Base-by-base conservation (phyloP, 2,113 vertebrate species). In the Physeter macrocephalus region DNA sequence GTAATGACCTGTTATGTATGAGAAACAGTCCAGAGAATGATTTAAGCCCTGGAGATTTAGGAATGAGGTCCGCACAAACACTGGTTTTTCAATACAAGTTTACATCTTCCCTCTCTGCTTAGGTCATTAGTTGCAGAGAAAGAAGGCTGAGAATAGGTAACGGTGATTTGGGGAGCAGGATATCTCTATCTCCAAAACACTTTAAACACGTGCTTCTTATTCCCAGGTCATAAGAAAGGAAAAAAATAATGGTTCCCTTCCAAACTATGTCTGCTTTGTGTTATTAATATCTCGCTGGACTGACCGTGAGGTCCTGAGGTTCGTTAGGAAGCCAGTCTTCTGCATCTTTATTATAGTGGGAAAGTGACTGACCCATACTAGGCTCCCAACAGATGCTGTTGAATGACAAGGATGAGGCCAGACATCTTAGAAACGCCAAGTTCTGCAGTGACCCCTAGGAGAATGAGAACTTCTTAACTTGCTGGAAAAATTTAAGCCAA, bases 191-290 rank as follows among this genome's bases (percentile, higher is more conserved):
- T 31, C 34, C 36, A 2, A 54, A 88, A 74, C 34, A 84, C n/a
- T 88, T 95, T 88, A 94, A 90, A 93, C 80, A 90, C 10, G 43
- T 90, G 93, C 39, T 83, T 95, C 96, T 83, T 64, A 96, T 96
- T 96, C 67, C 29, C 8, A 77, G 80, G 41, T 85, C 61, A 71
- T 93, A 96, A 92, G 57, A 81, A 96, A 96, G 12, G 39, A 18
- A 12, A 7, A 39, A 41, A 59, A 12, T 54, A 62, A 62, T 75
- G 61, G 59, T 85, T 90, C 18, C 46, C 52, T 96, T 67, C 36
- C 52, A 95, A 62, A 86, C 8, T 94, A 54, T 83, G 49, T 91
- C 25, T 78, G 54, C 34, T 18, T 86, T 41, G 36, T 88, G 8
- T 92, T 97, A 61, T 29, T 46, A 74, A 64, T 72, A 74, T 85